phyloP scores from a whole-genome alignment of 2,113 vertebrate species.

The Phylloscopus whistleri region DNA sequence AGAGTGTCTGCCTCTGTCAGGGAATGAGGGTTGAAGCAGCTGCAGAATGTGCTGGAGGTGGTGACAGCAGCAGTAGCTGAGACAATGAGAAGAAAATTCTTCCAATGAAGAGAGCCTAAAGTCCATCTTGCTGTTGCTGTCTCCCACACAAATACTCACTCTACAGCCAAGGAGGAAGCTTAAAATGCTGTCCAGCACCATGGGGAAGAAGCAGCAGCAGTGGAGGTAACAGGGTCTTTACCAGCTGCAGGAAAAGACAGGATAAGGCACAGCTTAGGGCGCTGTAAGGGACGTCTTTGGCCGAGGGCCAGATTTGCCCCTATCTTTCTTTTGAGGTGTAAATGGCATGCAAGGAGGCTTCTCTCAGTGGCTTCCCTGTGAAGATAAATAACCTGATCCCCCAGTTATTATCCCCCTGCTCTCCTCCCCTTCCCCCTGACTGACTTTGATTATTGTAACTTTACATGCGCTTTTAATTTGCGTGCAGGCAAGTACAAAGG shows the following conservation, averaged over 20 bases:
- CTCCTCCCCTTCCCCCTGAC: conserved; percentile 58
- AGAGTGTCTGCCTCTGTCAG: not conserved
- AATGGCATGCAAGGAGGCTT: conserved; percentile 43
- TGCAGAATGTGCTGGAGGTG: not conserved
- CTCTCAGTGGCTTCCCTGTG: not conserved
- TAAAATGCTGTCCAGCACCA: rapidly evolving
- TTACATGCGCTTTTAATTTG: conserved; percentile 74
- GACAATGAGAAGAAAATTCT: not conserved
- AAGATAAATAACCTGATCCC: conserved; percentile 65
- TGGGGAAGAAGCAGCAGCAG: not conserved
- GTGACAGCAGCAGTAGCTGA: not conserved
- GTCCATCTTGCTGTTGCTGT: not conserved
- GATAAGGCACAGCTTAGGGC: not conserved
- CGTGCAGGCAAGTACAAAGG: conserved; percentile 76
- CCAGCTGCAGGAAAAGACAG: not conserved
- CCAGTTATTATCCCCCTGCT: conserved; percentile 60
- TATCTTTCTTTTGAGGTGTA: conserved; percentile 55
- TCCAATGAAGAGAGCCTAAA: not conserved
- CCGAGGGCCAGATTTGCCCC: not conserved
- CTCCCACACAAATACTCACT: not conserved
- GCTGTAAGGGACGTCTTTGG: conserved; percentile 4
- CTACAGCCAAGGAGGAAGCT: not conserved
- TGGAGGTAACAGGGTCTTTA: not conserved
- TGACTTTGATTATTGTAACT: conserved; percentile 73
- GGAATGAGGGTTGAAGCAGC: not conserved